Evolutionary conservation across 2,888 invertebrate genomes (phyloP).

Genomic region (Ommatoiulus sabulosus): DNA sequence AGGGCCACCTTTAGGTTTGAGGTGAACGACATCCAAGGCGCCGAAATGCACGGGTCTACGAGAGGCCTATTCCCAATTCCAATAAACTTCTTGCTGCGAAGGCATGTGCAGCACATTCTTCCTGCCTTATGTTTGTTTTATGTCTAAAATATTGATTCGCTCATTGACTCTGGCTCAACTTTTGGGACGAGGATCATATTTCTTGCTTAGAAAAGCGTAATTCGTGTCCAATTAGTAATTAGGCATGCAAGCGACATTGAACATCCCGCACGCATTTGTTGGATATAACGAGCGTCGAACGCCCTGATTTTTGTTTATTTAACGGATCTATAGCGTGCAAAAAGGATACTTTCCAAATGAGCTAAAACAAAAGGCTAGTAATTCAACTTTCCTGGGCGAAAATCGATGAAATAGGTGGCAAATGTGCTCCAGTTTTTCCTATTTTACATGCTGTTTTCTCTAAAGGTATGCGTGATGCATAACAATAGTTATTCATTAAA

Average conservation of each 20-base stretch:
- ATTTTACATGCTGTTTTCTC: background rate
- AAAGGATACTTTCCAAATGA: background rate
- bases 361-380: conserved; percentile 3
- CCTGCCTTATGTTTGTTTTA: background rate
- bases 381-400: background rate
- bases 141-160: conserved; percentile 3
- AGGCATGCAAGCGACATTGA: background rate
- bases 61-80: background rate
- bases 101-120: background rate
- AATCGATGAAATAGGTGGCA: background rate
- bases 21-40: conserved; percentile 16
- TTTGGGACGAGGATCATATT: conserved; percentile 19
- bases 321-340: conserved; percentile 16
- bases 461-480: background rate
- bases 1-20: conserved; percentile 43
- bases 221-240: conserved; percentile 15
- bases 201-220: conserved; percentile 6
- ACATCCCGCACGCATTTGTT: background rate
- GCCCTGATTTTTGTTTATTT: conserved; percentile 25
- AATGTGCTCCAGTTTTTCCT: background rate
- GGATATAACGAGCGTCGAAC: background rate
- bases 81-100: background rate
- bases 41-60: background rate
- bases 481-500: background rate
- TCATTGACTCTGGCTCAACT: background rate